Conservation (phyloP, 2,797 vertebrate genomes). For the Podarcis lilfordi region DNA sequence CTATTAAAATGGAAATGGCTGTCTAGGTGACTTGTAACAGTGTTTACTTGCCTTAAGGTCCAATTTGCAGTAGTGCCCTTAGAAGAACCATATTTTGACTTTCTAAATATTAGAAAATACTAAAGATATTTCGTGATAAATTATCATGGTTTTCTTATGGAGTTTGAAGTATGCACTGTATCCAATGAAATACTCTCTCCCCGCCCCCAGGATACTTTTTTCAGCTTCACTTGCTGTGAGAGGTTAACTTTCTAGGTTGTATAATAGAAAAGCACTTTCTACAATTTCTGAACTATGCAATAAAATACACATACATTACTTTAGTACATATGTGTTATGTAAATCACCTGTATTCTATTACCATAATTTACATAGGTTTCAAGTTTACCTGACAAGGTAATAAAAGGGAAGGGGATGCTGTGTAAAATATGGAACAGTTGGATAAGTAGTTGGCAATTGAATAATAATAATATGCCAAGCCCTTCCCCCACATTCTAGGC, state of each 20-base stretch:
- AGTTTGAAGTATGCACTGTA: not conserved
- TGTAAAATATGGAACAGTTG: too few species aligned
- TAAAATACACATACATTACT: not conserved
- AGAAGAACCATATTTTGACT: not conserved
- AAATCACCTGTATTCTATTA: not conserved
- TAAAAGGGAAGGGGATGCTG: not conserved
- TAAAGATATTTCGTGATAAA: not conserved
- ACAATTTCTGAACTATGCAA: not conserved
- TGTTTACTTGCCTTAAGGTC: slow-evolving; percentile 7
- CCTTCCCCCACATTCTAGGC: not conserved
- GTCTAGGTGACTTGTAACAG: slow-evolving; percentile 75
- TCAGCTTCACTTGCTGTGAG: too few species aligned
- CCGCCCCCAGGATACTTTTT: not conserved
- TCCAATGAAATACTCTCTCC: not conserved
- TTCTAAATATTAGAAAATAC: not conserved
- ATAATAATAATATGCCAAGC: too few species aligned
- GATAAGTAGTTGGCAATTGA: too few species aligned
- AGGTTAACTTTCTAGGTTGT: not conserved
- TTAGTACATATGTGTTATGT: not conserved
- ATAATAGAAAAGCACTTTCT: not conserved
- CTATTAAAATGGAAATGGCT: slow-evolving; percentile 98
- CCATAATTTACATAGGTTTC: not conserved
- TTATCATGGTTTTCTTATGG: not conserved
- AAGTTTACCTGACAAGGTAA: not conserved
- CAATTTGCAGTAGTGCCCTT: not conserved